Evolutionary conservation across 2,888 invertebrate species (phyloP), one percentile per base, ranked within the genome.

Genomic region (Drosophila robusta): DNA sequence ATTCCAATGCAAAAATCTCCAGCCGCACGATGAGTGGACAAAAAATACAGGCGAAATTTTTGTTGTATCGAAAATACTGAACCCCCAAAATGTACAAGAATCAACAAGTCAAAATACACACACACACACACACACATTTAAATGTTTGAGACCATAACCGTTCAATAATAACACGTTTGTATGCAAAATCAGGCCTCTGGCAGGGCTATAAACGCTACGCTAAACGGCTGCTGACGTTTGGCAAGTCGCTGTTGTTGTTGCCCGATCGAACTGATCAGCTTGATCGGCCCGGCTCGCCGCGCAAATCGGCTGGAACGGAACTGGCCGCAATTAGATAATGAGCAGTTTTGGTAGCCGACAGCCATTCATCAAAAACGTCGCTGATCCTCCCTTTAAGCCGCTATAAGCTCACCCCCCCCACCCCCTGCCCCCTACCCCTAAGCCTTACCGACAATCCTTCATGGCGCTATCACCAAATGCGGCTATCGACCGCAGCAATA

Each of bases 271-370:
- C 36, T 29, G 11, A 55, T 46, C 39, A 14, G 34, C 4, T 50
- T 4, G 42, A 49, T 44, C 8, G 52, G 12, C n/a, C 7, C 7
- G 7, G 26, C 26, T 18, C 5, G 44, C 26, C 26, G 7, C 0
- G 38, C 32, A 24, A 36, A 70, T 63, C 51, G 50, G 32, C 34
- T 38, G 14, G 38, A 73, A 69, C 74, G 79, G 65, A 79, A 79
- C 79, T 71, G 60, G 39, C 65, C 78, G 78, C 72, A 87, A 80
- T 88, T 84, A 83, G 84, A 86, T 86, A 87, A 86, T 83, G 71
- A 88, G 68, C 71, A 69, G 55, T 64, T 64, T 70, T 75, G 69
- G 7, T 52, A 26, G 24, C 24, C 22, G 54, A 45, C 32, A 32
- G 36, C 26, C 22, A 57, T 52, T 52, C 34, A 60, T 32, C 32